Conservation (phyloP, 1,140 invertebrate genomes). For the Aporrectodea caliginosa region DNA sequence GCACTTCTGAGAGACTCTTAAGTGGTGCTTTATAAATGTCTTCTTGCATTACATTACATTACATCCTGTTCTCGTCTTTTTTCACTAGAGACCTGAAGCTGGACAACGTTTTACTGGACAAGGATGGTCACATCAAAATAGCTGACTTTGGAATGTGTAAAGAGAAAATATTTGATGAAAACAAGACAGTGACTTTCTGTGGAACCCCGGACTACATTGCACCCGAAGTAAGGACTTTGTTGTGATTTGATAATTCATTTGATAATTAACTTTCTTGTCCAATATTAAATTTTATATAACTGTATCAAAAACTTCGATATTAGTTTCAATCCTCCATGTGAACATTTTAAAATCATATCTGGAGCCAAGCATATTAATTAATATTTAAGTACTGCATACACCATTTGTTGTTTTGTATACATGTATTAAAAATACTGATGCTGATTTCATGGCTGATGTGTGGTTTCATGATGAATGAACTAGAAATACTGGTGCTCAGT, state of each 20-base stretch:
- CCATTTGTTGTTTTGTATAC: not conserved
- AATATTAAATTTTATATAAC: no score
- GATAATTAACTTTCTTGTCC: no score
- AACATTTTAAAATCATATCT: not conserved
- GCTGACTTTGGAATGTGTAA: constrained; percentile 99
- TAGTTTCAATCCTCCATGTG: not conserved
- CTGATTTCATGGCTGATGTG: no score
- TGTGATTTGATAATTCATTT: not conserved
- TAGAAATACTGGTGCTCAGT: no score
- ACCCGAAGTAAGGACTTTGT: constrained; percentile 64
- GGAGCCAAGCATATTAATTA: not conserved
- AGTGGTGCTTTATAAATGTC: no score
- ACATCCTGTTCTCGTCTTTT: not conserved
- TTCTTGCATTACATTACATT: no score
- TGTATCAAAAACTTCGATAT: no score
- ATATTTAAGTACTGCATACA: not conserved
- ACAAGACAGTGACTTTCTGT: constrained; percentile 95
- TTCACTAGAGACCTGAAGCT: constrained; percentile 83
- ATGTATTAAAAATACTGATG: no score
- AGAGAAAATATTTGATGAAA: constrained; percentile 89
- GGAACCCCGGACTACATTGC: constrained; percentile 99
- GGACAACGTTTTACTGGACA: constrained; percentile 95
- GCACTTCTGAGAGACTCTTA: no score
- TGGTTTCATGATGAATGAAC: no score
- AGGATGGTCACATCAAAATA: constrained; percentile 93